Percentiles rank a stretch among this genome's conserved stretches.
Conservation (phyloP, 1,140 invertebrate genomes). For the Oedothorax gibbosus region DNA sequence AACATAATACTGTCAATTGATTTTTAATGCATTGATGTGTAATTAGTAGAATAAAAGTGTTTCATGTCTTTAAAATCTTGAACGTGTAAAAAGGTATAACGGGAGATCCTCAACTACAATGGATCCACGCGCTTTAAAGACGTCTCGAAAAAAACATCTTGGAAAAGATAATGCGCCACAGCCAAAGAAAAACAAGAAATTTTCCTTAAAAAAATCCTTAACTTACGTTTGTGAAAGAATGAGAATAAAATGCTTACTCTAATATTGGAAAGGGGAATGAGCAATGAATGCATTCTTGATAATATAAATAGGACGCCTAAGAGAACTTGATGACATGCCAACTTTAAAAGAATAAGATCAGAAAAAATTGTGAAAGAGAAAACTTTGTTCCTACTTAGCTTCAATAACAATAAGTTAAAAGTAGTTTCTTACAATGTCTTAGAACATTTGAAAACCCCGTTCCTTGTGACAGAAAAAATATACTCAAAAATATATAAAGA, state of each 20-base stretch:
- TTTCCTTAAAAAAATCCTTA: slow-evolving; percentile 4
- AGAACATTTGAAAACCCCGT: slow-evolving; percentile 43
- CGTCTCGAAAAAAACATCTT: slow-evolving; percentile 3
- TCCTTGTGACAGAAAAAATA: slow-evolving; percentile 25
- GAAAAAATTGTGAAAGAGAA: slow-evolving; percentile 29
- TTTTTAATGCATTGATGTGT: too few species aligned
- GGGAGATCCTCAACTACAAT: too few species aligned
- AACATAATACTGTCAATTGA: too few species aligned
- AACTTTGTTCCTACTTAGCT: slow-evolving; percentile 27
- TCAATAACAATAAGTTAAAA: slow-evolving; percentile 54
- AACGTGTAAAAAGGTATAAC: too few species aligned
- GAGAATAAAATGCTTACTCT: slow-evolving; percentile 49
- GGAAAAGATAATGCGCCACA: not conserved
- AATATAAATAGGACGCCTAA: slow-evolving; percentile 59
- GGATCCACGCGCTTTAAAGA: not conserved
- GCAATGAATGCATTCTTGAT: slow-evolving; percentile 60
- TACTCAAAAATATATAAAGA: not conserved
- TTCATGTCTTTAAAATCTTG: too few species aligned
- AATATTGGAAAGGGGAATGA: slow-evolving; percentile 47
- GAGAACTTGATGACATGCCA: slow-evolving; percentile 54
- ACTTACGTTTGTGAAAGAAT: slow-evolving; percentile 33
- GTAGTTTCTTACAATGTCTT: slow-evolving; percentile 39
- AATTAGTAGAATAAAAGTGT: too few species aligned
- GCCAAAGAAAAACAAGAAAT: not conserved
- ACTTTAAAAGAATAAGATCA: slow-evolving; percentile 42